phyloP scores from a whole-genome alignment of 2,888 invertebrate species.

The Coleophora deauratella region DNA sequence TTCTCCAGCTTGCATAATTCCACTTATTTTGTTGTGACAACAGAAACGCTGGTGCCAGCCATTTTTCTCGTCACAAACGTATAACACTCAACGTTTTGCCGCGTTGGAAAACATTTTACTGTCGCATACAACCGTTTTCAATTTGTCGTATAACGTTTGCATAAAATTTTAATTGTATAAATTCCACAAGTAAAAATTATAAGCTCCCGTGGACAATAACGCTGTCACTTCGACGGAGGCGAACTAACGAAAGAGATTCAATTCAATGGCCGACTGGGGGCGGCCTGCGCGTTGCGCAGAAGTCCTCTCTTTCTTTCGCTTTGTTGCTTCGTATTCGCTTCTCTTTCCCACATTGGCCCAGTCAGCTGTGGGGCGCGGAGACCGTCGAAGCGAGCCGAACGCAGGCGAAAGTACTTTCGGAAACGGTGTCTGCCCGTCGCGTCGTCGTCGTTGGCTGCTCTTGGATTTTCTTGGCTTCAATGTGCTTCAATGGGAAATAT shows the following conservation, averaged over 20 bases:
- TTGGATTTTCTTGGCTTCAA: constrained; percentile 23
- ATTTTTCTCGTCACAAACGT: constrained; percentile 36
- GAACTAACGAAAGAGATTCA: constrained; percentile 56
- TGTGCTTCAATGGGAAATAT: constrained; percentile 13
- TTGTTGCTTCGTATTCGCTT: constrained; percentile 20
- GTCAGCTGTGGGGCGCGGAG: constrained; percentile 70
- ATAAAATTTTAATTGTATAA: constrained; percentile 45
- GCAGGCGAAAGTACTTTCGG: constrained; percentile 65
- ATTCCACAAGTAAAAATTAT: constrained; percentile 59
- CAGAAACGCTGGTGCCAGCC: constrained; percentile 56
- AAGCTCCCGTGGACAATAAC: constrained; percentile 45
- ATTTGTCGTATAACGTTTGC: constrained; percentile 32
- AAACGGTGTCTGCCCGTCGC: constrained; percentile 30
- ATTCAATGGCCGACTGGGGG: constrained; percentile 51
- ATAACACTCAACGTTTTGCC: constrained; percentile 23
- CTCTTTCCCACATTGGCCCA: constrained; percentile 44
- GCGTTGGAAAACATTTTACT: constrained; percentile 15
- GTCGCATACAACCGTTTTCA: constrained; percentile 1
- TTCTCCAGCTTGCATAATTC: constrained; percentile 69
- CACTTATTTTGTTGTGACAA: constrained; percentile 67
- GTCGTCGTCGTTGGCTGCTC: constrained; percentile 9
- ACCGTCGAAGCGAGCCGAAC: constrained; percentile 50
- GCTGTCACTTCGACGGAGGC: constrained; percentile 63
- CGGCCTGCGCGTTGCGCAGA: constrained; percentile 47
- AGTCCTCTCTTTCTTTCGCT: constrained; percentile 30